These are phyloP conservation scores for Grammomys dolichurus DNA, from an alignment of 2,113 vertebrate species.

Conservation along the genomic window DNA sequence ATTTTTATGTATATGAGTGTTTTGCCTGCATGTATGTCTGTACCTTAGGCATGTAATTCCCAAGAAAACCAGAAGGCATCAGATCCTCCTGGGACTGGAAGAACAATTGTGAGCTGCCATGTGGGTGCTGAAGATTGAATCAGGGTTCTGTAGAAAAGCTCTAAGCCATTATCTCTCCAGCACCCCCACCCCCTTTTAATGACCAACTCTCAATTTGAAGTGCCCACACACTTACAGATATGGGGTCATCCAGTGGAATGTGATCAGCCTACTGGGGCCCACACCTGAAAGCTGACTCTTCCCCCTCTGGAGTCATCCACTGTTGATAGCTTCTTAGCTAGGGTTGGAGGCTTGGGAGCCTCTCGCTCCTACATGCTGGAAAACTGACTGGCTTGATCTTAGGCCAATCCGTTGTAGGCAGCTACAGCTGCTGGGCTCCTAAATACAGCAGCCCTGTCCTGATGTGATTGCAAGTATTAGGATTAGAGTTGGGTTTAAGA, in stretches of 20 bases:
- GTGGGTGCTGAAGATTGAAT: neutral
- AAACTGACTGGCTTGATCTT: neutral
- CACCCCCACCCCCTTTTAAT: neutral
- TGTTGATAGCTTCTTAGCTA: neutral
- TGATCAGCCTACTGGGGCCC: neutral
- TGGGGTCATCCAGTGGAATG: neutral
- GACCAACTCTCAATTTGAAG: neutral
- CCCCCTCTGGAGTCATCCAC: neutral
- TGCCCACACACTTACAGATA: neutral
- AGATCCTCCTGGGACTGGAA: neutral
- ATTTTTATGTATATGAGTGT: neutral
- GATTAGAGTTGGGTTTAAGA: too few species aligned
- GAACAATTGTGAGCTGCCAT: neutral
- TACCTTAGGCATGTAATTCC: neutral
- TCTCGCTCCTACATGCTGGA: neutral
- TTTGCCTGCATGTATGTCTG: neutral
- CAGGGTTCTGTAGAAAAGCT: neutral
- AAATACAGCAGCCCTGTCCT: neutral
- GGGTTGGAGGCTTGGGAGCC: neutral
- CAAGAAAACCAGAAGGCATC: neutral
- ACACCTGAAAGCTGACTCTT: neutral
- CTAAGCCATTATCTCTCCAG: neutral
- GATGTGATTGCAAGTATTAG: too few species aligned
- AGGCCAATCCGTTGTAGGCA: neutral
- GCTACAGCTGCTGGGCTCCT: neutral